Conservation (phyloP, 2,888 invertebrate genomes). For the Cremastinae sp. region DNA sequence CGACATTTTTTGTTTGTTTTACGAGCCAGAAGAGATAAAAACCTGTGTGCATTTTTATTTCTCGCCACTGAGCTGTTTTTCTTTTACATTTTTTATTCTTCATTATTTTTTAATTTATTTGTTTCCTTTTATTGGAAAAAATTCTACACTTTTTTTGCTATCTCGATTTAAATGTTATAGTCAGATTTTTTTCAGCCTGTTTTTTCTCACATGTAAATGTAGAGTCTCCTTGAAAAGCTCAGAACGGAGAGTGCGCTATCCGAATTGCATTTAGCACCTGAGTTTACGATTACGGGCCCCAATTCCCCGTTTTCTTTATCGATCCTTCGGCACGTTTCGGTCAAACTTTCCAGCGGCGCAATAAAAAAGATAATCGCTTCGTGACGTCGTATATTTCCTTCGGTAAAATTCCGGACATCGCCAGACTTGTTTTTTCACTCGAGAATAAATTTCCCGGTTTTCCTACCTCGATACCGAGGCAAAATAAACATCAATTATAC, state of each 20-base stretch:
- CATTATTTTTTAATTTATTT: neutral
- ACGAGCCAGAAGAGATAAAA: neutral
- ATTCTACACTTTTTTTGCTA: too few species aligned
- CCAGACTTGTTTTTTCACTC: neutral
- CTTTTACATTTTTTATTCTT: too few species aligned
- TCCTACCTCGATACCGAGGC: too few species aligned
- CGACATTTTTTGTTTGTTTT: constrained; percentile 11
- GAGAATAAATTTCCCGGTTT: neutral
- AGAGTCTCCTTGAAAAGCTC: neutral
- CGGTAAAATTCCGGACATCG: neutral
- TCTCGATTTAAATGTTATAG: too few species aligned
- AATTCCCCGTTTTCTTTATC: neutral
- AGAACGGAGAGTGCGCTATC: neutral
- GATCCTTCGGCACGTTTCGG: constrained; percentile 10
- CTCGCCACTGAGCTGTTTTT: neutral
- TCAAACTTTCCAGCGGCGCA: neutral
- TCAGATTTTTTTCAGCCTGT: too few species aligned
- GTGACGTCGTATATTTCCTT: constrained; percentile 3
- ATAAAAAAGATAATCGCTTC: constrained; percentile 5
- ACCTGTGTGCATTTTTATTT: neutral
- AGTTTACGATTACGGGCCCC: constrained; percentile 21
- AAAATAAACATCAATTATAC: too few species aligned
- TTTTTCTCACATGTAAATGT: neutral
- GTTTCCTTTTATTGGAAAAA: neutral
- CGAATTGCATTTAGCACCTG: constrained; percentile 3